Evolutionary conservation across 2,888 invertebrate genomes (phyloP), one percentile per base, ranked within the genome.

Genomic region (Conistra vaccinii): DNA sequence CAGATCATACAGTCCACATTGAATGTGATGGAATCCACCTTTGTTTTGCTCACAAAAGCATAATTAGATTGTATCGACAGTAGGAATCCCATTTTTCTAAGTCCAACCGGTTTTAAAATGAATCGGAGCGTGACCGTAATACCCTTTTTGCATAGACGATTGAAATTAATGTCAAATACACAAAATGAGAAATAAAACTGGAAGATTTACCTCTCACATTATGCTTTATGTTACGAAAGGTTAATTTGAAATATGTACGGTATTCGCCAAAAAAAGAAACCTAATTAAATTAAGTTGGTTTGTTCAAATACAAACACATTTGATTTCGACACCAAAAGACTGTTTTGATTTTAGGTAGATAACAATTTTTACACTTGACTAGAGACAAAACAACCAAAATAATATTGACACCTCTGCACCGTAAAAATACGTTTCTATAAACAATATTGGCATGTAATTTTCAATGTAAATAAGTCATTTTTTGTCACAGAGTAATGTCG

Each of bases 11-110:
- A 77, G 57, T 55, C 45, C 20, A 58, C 63, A 69, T 65, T 81
- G 69, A 76, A 81, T 84, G 69, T 76, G 69, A 78, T 79, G 89
- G 92, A 93, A 93, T 92, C 85, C 89, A 83, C 87, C 94, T 94
- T 94, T 94, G 94, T 94, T 92, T 91, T 80, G 85, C 81, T 89
- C 89, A 92, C 92, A 93, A 92, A 92, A 91, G 90, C 89, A 91
- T 90, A 80, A 89, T 91, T 84, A 91, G 93, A 93, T 91, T 76
- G 69, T 90, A 92, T 93, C 92, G 80, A 74, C 35, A 42, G 68
- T 45, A 73, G 84, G 91, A 91, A 92, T 92, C 87, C 90, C 75
- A 92, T 93, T 93, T 93, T 92, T 93, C 90, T 88, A 89, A 89
- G 85, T 78, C 81, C 70, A 85, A 83, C 86, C 81, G 76, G 83